phyloP scores from a whole-genome alignment of 2,888 invertebrate species.

The Hybos culiciformis region DNA sequence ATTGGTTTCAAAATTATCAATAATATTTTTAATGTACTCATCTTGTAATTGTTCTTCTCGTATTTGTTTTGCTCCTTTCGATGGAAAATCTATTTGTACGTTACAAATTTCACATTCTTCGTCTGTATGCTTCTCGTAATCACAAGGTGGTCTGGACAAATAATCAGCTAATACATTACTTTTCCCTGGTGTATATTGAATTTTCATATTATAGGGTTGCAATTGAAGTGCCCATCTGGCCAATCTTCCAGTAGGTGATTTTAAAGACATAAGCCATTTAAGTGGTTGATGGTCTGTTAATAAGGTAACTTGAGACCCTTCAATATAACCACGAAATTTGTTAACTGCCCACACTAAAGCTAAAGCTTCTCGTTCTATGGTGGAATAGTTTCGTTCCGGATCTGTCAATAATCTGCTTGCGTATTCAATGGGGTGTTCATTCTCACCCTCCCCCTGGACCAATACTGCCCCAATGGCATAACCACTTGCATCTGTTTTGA shows the following conservation, averaged over 20 bases:
- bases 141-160: conserved; percentile 20
- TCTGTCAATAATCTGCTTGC: conserved; percentile 17
- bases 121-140: background rate
- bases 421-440: conserved; percentile 20
- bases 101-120: background rate
- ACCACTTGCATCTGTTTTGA: conserved; percentile 22
- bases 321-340: conserved; percentile 4
- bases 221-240: conserved; percentile 35
- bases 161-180: conserved; percentile 29
- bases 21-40: background rate
- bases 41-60: background rate
- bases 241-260: conserved; percentile 30
- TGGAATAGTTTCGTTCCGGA: conserved; percentile 29
- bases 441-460: conserved; percentile 13
- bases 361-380: too few species aligned
- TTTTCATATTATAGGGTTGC: conserved; percentile 26
- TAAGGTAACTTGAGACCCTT: conserved; percentile 1
- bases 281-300: conserved; percentile 34
- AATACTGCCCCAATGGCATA: conserved; percentile 18
- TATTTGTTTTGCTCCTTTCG: conserved; percentile 1
- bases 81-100: background rate
- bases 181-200: conserved; percentile 26
- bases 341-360: conserved; percentile 14
- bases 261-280: conserved; percentile 32
- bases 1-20: conserved; percentile 2